phyloP scores from a whole-genome alignment of 2,888 invertebrate genomes.

The Homarus gammarus region DNA sequence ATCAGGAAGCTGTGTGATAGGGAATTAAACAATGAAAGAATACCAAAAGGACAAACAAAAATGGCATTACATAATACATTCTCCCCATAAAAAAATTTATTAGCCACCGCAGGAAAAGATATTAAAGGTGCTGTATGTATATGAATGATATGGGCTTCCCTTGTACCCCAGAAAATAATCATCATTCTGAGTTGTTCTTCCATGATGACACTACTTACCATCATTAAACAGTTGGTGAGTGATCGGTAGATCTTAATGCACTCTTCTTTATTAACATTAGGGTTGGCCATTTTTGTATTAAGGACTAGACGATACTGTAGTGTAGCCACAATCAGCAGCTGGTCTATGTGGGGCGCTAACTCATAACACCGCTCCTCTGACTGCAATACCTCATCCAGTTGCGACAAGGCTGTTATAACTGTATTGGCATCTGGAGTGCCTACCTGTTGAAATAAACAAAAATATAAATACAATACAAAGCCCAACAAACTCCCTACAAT shows the following conservation, averaged over 20 bases:
- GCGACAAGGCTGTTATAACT: constrained; percentile 85
- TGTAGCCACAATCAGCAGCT: constrained; percentile 84
- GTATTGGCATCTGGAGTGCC: constrained; percentile 84
- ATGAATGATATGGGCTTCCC: too few relatives aligned
- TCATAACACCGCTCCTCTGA: constrained; percentile 79
- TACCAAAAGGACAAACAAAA: too few relatives aligned
- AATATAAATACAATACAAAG: neutral
- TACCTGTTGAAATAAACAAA: constrained; percentile 80
- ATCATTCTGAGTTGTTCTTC: too few relatives aligned
- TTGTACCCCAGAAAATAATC: too few relatives aligned
- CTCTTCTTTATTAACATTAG: constrained; percentile 67
- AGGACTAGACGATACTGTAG: constrained; percentile 83
- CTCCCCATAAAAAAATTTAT: too few relatives aligned
- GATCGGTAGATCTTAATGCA: constrained; percentile 74
- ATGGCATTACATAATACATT: too few relatives aligned
- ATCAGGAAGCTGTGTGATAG: too few relatives aligned
- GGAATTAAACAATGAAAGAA: too few relatives aligned
- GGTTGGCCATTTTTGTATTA: constrained; percentile 73
- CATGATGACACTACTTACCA: constrained; percentile 43
- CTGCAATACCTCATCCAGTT: constrained; percentile 85
- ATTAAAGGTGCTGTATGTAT: too few relatives aligned
- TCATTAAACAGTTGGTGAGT: constrained; percentile 74
- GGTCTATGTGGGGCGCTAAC: constrained; percentile 84
- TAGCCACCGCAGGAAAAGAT: too few relatives aligned
- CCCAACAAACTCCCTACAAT: too few relatives aligned